Evolutionary conservation across 2,797 vertebrate genomes (phyloP), one percentile per base, ranked within the genome.

Genomic region (Pelodytes ibericus): DNA sequence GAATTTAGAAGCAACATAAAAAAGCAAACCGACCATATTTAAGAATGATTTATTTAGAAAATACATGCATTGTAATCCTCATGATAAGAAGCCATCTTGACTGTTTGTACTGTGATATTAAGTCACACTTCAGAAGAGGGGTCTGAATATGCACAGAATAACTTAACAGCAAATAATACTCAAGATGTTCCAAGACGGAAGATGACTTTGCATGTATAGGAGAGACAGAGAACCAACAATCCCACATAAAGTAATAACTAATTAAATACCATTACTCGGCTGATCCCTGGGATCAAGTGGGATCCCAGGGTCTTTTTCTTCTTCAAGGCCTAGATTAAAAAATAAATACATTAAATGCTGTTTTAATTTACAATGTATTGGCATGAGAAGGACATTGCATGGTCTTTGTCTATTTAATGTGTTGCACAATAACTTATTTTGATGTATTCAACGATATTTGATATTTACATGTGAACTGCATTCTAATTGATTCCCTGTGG

Each of bases 291-390:
- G 83, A 85, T 93, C 90, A 89, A 90, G 91, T 79, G 89, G 87
- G 88, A 91, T 74, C 84, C 90, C 90, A 82, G 86, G 84, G 84
- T 89, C 88, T 10, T 87, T 90, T 82, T 92, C 88, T 86, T 93
- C 88, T 84, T 90, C 90, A 74, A 84, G 84, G 89, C 89, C 94
- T 91, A 86, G 86, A 79, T 89, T 89, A 86, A 88, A 77, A 89
- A 87, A 84, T 83, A 77, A 77, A 58, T 81, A 39, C 58, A 67
- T 59, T 65, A 64, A 64, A 65, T n/a, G n/a, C n/a, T n/a, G n/a
- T n/a, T n/a, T n/a, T n/a, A n/a, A n/a, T n/a, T n/a, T n/a, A n/a
- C n/a, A n/a, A n/a, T n/a, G n/a, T n/a, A n/a, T n/a, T n/a, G n/a
- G n/a, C n/a, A n/a, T n/a, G n/a, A n/a, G n/a, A n/a, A n/a, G n/a